phyloP scores from a whole-genome alignment of 2,113 vertebrate species.

The Puffinus mauretanicus region DNA sequence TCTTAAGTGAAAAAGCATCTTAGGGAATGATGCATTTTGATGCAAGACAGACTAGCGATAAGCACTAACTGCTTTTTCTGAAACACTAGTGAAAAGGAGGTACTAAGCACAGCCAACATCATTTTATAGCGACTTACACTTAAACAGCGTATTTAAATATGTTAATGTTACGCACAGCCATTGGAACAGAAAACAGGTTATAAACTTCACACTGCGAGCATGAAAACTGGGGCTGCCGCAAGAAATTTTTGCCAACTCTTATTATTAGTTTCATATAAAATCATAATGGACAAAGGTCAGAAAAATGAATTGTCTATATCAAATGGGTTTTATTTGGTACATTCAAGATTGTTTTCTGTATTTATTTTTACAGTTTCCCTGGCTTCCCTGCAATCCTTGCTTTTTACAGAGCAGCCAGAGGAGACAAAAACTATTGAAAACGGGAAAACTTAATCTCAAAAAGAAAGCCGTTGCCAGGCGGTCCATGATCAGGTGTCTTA shows the following conservation, averaged over 20 bases:
- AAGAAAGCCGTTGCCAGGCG: neutral
- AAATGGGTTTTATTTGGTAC: neutral
- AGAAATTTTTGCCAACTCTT: neutral
- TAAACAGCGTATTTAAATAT: neutral
- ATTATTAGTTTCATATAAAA: neutral
- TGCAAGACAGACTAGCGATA: neutral
- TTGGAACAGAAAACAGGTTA: neutral
- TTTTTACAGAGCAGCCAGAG: neutral
- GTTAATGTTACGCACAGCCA: neutral
- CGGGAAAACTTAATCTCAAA: neutral
- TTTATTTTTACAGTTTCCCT: rapidly evolving
- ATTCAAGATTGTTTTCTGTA: rapidly evolving
- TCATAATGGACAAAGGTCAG: neutral
- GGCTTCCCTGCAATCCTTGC: neutral
- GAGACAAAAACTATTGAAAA: neutral
- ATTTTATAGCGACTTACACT: neutral
- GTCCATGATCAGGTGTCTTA: neutral
- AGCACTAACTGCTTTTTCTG: neutral
- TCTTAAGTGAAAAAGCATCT: neutral
- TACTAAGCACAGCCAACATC: neutral
- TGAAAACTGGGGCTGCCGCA: neutral
- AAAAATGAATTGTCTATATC: neutral
- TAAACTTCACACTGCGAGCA: neutral
- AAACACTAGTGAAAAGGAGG: neutral
- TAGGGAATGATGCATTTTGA: neutral